Base-by-base conservation (phyloP, 2,888 invertebrate species). In the Emmelina monodactyla region DNA sequence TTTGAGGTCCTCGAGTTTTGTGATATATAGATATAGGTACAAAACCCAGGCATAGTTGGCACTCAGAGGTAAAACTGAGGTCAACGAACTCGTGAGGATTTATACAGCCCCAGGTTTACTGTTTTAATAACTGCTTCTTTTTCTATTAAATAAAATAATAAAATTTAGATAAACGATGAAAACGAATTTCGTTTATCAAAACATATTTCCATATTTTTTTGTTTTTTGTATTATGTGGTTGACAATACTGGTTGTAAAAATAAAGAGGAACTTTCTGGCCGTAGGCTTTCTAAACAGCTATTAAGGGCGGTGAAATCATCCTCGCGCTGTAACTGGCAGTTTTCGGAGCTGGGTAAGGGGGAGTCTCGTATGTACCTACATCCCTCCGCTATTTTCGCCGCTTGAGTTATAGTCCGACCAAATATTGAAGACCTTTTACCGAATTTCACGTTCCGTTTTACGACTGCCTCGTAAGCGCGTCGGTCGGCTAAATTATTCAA, bases 361-460 rank as follows among this genome's bases (percentile, higher is more conserved):
- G 35, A 35, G 42, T 38, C 36, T 33, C 40, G 14, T 41, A 47
- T 50, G 49, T 49, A 55, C 52, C 49, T 45, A 49, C 57, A 58
- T 63, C 68, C 75, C 69, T 57, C 54, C 59, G 65, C 71, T 75
- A 75, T 78, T 75, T 76, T 76, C 66, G 69, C 65, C 58, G 59
- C 64, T 64, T 75, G 73, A 76, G 64, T 70, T 76, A 76, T 73
- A 68, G 68, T 65, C 64, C 69, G 67, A 65, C 72, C 72, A 68
- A 75, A 64, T 68, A 65, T 68, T 70, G 68, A 73, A 76, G 76
- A 71, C 73, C 76, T 71, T 73, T 73, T 75, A 67, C 72, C 57
- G 67, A 73, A 73, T 69, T 75, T 63, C 61, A 55, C 67, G 69
- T 71, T 67, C 53, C 65, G 60, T 68, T 78, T 78, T 76, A 75